Evolutionary conservation across 2,113 vertebrate species (phyloP), one percentile per base, ranked within the genome.

Genomic region (Cynoglossus semilaevis): DNA sequence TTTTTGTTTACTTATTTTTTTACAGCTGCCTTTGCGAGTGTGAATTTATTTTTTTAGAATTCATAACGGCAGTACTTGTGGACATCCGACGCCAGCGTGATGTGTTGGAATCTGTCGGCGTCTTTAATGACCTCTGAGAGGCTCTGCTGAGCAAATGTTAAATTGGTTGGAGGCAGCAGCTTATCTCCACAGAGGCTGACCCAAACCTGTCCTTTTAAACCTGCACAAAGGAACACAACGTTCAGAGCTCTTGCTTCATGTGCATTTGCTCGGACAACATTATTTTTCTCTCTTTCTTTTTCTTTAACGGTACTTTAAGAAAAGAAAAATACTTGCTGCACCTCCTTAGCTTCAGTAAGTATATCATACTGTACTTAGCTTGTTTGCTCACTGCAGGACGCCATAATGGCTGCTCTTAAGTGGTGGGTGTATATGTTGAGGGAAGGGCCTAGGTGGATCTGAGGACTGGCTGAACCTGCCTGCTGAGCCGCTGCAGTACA

Each of bases 391-490:
- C 54, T 6, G 9, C 18, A 10, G 10, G 15, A 61, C 19, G 40
- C 58, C 51, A 57, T 54, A 51, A 14, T 17, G 16, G 45, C 58
- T 17, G 19, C 48, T 53, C 15, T 70, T 22, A 8, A 53, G 35
- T 36, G 47, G 43, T 14, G 4, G 53, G 59, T 69, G 57, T 63
- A n/a, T 51, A 13, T 57, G 53, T 43, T 52, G 34, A 51, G 66
- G 61, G 58, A 50, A 40, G 58, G 58, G 62, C 64, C 40, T 9
- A 18, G 18, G 22, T 48, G 35, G 8, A 22, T 6, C 10, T 36
- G 49, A 48, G 36, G 67, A 77, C 72, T 51, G 61, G 77, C 36
- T 45, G 10, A 72, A 86, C 84, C 75, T 68, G 74, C 72, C 70
- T 55, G 64, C 58, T 51, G 40, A 17, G 61, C 14, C 40, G 35